Conservation (phyloP, 2,797 vertebrate genomes). For the Denticeps clupeoides region DNA sequence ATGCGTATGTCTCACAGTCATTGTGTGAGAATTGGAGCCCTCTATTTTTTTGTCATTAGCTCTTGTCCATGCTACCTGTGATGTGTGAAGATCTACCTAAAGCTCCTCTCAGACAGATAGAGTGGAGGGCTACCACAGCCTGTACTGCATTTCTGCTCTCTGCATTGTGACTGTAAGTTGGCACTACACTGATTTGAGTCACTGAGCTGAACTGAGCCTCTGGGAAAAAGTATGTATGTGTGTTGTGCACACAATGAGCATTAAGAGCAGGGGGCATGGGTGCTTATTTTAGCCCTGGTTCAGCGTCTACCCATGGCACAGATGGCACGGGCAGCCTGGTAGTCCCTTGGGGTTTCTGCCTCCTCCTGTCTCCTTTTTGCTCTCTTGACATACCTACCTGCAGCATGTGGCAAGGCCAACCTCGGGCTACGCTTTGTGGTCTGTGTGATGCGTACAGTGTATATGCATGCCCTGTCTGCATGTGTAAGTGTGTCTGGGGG, state of each 20-base stretch:
- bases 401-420: background rate
- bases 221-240: background rate
- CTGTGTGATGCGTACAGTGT: background rate
- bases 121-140: background rate
- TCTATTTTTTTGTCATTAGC: no score
- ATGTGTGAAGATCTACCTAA: background rate
- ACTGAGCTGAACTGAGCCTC: conserved; percentile 18
- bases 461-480: background rate
- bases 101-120: no score
- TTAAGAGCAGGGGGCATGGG: conserved; percentile 12
- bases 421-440: background rate
- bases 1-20: conserved; percentile 3
- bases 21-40: no score
- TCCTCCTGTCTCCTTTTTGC: conserved; percentile 8
- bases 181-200: conserved; percentile 18
- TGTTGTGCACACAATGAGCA: conserved; percentile 10
- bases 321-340: conserved; percentile 19
- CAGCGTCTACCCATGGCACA: conserved; percentile 8
- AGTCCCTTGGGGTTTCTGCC: conserved; percentile 13
- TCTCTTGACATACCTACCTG: background rate
- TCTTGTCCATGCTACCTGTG: background rate
- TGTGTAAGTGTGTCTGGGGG: no score
- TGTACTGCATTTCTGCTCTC: conserved; percentile 3
- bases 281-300: conserved; percentile 26
- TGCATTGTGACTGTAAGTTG: conserved; percentile 8